Base-by-base conservation (phyloP, 2,797 vertebrate genomes). In the Eleutherodactylus coqui region DNA sequence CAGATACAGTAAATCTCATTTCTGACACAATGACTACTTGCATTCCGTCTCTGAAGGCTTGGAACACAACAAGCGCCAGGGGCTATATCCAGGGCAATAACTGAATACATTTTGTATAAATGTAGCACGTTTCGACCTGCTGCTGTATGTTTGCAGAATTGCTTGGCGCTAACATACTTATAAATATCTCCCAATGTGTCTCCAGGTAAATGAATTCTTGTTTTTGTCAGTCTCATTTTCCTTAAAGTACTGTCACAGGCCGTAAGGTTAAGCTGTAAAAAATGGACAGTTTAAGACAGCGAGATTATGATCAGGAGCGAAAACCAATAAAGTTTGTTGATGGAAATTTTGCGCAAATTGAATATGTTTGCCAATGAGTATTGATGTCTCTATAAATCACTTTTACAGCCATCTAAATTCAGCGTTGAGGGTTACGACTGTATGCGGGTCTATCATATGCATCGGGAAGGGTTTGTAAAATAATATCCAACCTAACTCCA, bases 281-380 rank as follows among this genome's bases (percentile, higher is more conserved):
- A 87, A 79, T 67, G 60, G 55, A 81, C 76, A 79, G 43, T 53
- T 75, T 84, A 80, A 80, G 77, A 81, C 60, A 24, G 72, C 55
- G 36, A 45, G 82, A 87, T 84, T 80, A 84, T 87, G 79, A 86
- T 77, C 69, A 77, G 85, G 32, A 38, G 70, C 69, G 29, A 62
- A 64, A 76, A 82, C 58, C 72, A 51, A 82, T 86, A 86, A 76
- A 82, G 78, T 86, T 86, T 82, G 85, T 86, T 86, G 76, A 80
- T 84, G 49, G 75, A 73, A 87, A 84, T 87, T 79, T 77, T 75
- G 67, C 79, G 27, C 55, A n/a, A 41, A 69, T 82, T 36, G 72
- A 70, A 84, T 75, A 53, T 69, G 78, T 86, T 86, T 82, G 75
- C 77, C 86, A 79, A 79, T 87, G 75, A n/a, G 29, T 84, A 86